Evolutionary conservation across 1,140 invertebrate species (phyloP).

Genomic region (Drosophila varians): DNA sequence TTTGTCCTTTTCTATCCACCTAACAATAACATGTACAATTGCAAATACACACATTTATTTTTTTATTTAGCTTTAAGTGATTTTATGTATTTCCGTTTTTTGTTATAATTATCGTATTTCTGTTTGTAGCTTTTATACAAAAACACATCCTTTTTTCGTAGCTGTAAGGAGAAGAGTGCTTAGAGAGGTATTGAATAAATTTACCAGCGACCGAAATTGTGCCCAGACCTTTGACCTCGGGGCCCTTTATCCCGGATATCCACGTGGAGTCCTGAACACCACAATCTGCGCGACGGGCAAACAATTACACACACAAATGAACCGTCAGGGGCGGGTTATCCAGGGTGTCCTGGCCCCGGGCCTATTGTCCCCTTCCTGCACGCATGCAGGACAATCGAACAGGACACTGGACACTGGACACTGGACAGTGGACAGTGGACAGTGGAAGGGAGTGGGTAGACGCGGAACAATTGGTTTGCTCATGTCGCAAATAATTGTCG

Average conservation of each 20-base stretch:
- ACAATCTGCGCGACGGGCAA: slow-evolving; percentile 60
- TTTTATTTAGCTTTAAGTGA: slow-evolving; percentile 30
- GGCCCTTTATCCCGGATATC: neutral
- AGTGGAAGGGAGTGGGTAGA: neutral
- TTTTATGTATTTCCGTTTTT: slow-evolving; percentile 27
- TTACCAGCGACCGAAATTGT: slow-evolving; percentile 55
- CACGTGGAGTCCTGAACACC: slow-evolving; percentile 41
- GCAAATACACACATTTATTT: slow-evolving; percentile 18
- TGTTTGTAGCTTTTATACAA: slow-evolving; percentile 30
- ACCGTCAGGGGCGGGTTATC: neutral
- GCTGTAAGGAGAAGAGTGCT: slow-evolving; percentile 72
- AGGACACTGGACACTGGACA: slow-evolving; percentile 1
- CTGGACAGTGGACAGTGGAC: neutral
- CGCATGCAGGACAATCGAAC: slow-evolving; percentile 7
- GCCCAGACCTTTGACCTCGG: too few species aligned
- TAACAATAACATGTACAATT: slow-evolving; percentile 39
- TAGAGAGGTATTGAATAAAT: slow-evolving; percentile 79
- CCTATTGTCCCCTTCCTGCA: slow-evolving; percentile 26
- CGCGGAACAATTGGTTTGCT: slow-evolving; percentile 71
- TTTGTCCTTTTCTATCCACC: neutral
- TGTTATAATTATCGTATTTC: slow-evolving; percentile 25
- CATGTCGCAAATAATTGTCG: slow-evolving; percentile 78
- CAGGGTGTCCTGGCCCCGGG: slow-evolving; percentile 8
- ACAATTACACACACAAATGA: slow-evolving; percentile 66
- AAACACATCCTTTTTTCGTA: slow-evolving; percentile 43